Evolutionary conservation across 2,888 invertebrate species (phyloP), one percentile per base, ranked within the genome.

Genomic region (Hesperia comma): DNA sequence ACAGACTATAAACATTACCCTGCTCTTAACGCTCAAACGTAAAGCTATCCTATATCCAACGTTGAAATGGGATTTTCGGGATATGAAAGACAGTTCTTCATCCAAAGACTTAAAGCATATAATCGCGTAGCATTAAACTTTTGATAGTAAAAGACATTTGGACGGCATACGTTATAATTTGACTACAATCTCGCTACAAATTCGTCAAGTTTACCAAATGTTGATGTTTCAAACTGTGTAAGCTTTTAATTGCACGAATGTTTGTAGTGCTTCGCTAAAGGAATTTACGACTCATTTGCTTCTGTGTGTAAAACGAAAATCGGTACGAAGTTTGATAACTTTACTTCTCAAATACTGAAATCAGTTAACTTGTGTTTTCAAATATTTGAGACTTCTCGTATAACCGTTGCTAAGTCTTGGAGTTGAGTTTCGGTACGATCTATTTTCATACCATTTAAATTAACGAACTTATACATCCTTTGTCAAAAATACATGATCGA

Each of bases 141-240:
- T 61, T 64, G 57, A 64, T 58, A 26, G 63, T 32, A 60, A 60
- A 54, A 66, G 53, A 64, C 56, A 57, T 60, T 49, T 56, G 56
- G 51, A 37, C 7, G 5, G 0, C 3, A 5, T 72, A 77, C 72
- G 68, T 68, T 77, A 15, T 63, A 55, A 56, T 72, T 69, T 55
- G 62, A 37, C 68, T 63, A 33, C 58, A 68, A 62, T 67, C 58
- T 63, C 63, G 68, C 74, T 70, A 49, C 72, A 70, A 80, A 79
- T 79, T 79, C 69, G 76, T 77, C 76, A 79, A 76, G 76, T 80
- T 84, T 77, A 72, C 74, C 72, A 74, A 80, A 80, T 81, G 82
- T 84, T 82, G 79, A 79, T 78, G 80, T 83, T 83, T 79, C 79
- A 75, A 79, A 79, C 74, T 73, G 26, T 26, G 26, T 66, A 55